A percentile compares a stretch with the other conserved stretches of the same genome.
Conservation (phyloP, 2,797 vertebrate species). For the Botia kubotai region DNA sequence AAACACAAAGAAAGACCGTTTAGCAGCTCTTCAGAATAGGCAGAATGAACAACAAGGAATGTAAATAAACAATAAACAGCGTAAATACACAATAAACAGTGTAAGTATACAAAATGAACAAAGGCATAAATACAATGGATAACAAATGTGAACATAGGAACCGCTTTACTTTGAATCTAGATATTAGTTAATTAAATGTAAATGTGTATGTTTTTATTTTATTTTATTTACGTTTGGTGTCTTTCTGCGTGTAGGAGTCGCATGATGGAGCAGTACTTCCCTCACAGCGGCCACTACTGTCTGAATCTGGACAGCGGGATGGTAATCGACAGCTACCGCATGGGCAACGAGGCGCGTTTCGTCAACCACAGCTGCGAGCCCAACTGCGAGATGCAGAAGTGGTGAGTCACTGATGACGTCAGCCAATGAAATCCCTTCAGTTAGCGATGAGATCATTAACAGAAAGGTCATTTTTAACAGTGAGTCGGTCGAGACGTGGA, state of each 20-base stretch:
- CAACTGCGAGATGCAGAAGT: conserved; percentile 99
- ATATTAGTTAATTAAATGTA: too few relatives aligned
- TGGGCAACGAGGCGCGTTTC: conserved; percentile 99
- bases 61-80: too few relatives aligned
- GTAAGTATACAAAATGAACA: too few relatives aligned
- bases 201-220: too few relatives aligned
- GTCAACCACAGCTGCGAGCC: conserved; percentile 99
- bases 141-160: too few relatives aligned
- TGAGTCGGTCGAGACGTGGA: conserved; percentile 24
- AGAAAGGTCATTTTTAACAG: conserved; percentile 16
- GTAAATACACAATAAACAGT: too few relatives aligned
- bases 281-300: conserved; percentile 98
- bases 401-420: conserved; percentile 74
- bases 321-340: conserved; percentile 99
- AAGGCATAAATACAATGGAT: too few relatives aligned
- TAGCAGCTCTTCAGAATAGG: too few relatives aligned
- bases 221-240: background rate
- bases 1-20: too few relatives aligned
- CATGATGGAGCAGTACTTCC: conserved; percentile 98
- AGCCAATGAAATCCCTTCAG: conserved; percentile 26
- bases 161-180: too few relatives aligned
- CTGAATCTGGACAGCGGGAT: conserved; percentile 97
- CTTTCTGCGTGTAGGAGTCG: conserved; percentile 82
- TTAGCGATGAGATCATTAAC: conserved; percentile 12
- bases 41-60: too few relatives aligned